Conservation (phyloP, 2,888 invertebrate species). For the Lymantria dispar region DNA sequence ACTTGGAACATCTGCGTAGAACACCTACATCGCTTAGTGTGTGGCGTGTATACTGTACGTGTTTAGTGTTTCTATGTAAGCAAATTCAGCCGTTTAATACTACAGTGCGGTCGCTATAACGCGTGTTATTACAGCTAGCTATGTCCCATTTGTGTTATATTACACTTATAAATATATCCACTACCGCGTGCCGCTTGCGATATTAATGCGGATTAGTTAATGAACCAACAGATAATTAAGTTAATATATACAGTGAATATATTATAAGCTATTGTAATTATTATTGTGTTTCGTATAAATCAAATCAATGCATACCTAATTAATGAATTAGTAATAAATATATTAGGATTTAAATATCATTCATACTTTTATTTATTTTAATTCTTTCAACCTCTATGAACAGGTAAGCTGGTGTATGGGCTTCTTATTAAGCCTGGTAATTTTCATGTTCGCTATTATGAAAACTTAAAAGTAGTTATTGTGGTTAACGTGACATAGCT, state of each 20-base stretch:
- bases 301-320: too few relatives aligned
- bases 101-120: slow-evolving; percentile 22
- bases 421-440: too few relatives aligned
- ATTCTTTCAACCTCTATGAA: too few relatives aligned
- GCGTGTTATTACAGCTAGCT: slow-evolving; percentile 9
- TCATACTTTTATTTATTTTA: too few relatives aligned
- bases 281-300: too few relatives aligned
- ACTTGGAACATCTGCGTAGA: slow-evolving; percentile 72
- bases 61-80: slow-evolving; percentile 27
- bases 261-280: slow-evolving; percentile 7
- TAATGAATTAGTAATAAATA: too few relatives aligned
- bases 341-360: too few relatives aligned
- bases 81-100: slow-evolving; percentile 21
- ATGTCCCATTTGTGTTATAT: slow-evolving; percentile 15
- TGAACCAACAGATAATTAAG: slow-evolving; percentile 30
- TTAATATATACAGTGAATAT: slow-evolving; percentile 31
- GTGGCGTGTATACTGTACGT: slow-evolving; percentile 41
- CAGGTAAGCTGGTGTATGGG: too few relatives aligned
- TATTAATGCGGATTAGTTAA: slow-evolving; percentile 39
- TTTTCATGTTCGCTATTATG: too few relatives aligned
- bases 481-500: too few relatives aligned
- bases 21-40: slow-evolving; percentile 71
- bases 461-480: too few relatives aligned
- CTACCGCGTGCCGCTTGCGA: slow-evolving; percentile 25
- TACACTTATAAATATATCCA: slow-evolving; percentile 15